Evolutionary conservation across 2,113 vertebrate species (phyloP).

Genomic region (Malurus elegans): DNA sequence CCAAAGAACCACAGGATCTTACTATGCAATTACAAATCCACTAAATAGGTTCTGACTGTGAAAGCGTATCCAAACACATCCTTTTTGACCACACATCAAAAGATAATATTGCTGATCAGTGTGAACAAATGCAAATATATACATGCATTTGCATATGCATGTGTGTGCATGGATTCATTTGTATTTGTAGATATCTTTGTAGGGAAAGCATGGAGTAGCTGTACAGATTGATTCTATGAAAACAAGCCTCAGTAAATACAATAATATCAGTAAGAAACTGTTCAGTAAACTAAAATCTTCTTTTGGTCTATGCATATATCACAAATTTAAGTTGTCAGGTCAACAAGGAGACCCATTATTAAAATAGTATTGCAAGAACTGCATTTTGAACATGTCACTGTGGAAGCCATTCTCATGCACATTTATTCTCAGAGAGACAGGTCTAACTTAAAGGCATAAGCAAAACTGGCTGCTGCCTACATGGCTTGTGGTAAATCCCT

Average conservation of each 20-base stretch:
- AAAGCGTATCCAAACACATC: not conserved
- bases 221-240: not conserved
- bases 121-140: not conserved
- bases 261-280: not conserved
- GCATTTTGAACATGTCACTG: not conserved
- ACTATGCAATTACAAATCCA: constrained; percentile 12
- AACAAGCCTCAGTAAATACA: not conserved
- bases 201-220: not conserved
- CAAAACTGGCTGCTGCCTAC: not conserved
- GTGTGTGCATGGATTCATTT: not conserved
- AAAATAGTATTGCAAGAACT: not conserved
- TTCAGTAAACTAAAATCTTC: not conserved
- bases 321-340: not conserved
- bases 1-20: constrained; percentile 46
- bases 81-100: not conserved
- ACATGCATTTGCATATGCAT: not conserved
- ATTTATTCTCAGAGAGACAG: not conserved
- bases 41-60: constrained; percentile 6
- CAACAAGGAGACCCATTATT: not conserved
- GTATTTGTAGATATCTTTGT: not conserved
- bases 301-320: not conserved
- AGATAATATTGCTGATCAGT: not conserved
- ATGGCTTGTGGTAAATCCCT: not conserved
- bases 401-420: not conserved
- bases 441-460: not conserved